These are phyloP conservation scores for Steatornis caripensis DNA, from an alignment of 2,113 vertebrate species.

Conservation along the genomic window DNA sequence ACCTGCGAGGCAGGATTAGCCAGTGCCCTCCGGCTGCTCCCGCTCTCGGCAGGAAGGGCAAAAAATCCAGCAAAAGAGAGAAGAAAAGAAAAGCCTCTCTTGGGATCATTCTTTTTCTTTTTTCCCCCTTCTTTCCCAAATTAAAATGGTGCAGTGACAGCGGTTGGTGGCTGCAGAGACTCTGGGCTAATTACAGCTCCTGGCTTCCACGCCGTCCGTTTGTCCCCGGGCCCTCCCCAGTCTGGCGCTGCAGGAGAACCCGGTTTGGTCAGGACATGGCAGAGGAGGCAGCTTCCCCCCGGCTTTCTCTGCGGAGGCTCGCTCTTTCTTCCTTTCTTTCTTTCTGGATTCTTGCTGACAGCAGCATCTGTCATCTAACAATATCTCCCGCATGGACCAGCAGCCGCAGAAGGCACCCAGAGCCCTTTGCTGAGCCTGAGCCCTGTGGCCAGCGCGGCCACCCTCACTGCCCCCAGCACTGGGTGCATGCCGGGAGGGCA, in stretches of 20 bases:
- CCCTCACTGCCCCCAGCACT: neutral
- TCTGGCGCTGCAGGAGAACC: neutral
- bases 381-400: neutral
- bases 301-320: neutral
- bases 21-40: conserved; percentile 16
- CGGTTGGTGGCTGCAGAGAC: neutral
- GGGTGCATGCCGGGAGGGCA: neutral
- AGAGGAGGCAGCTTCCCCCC: neutral
- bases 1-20: conserved; percentile 46
- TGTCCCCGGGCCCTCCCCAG: neutral
- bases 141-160: neutral
- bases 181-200: conserved; percentile 11
- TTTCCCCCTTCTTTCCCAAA: neutral
- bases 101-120: neutral
- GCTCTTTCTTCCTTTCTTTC: neutral
- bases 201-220: neutral
- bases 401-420: neutral
- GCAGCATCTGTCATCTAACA: conserved; percentile 36
- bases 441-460: neutral
- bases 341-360: conserved; percentile 1
- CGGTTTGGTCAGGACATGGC: neutral
- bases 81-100: neutral
- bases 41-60: neutral
- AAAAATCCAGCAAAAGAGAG: neutral
- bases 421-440: neutral